phyloP scores from a whole-genome alignment of 2,888 invertebrate species.

The Hypolimnas misippus region DNA sequence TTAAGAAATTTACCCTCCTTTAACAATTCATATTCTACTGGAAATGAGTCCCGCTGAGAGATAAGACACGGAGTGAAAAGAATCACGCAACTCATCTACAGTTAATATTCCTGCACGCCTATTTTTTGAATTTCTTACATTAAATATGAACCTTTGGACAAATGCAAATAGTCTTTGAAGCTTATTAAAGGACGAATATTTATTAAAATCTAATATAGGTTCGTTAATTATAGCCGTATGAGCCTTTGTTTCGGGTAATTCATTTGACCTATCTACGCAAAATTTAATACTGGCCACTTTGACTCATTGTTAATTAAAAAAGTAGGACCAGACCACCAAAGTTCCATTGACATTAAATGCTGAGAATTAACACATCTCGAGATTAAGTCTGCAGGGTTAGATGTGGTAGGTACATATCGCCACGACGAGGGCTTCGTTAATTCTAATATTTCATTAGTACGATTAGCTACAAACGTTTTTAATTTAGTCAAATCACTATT shows the following conservation, averaged over 20 bases:
- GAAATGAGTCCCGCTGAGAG: conserved; percentile 15
- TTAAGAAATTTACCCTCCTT: not conserved
- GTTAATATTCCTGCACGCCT: conserved; percentile 14
- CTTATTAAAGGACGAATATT: no score
- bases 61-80: conserved; percentile 20
- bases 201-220: no score
- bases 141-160: conserved; percentile 22
- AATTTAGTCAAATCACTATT: no score
- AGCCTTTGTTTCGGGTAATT: no score
- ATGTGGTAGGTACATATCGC: conserved; percentile 29
- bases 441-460: conserved; percentile 8
- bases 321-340: no score
- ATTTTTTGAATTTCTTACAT: conserved; percentile 17
- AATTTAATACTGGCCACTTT: no score
- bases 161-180: conserved; percentile 26
- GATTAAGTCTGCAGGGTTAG: conserved; percentile 36
- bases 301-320: no score
- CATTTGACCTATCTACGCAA: no score
- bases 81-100: conserved; percentile 23
- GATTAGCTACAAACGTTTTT: conserved; percentile 43
- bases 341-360: no score
- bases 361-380: no score
- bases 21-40: conserved; percentile 21
- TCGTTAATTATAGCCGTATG: no score
- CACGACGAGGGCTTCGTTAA: conserved; percentile 12